Base-by-base conservation (phyloP, 2,888 invertebrate species). In the Drosophila macrothrix region DNA sequence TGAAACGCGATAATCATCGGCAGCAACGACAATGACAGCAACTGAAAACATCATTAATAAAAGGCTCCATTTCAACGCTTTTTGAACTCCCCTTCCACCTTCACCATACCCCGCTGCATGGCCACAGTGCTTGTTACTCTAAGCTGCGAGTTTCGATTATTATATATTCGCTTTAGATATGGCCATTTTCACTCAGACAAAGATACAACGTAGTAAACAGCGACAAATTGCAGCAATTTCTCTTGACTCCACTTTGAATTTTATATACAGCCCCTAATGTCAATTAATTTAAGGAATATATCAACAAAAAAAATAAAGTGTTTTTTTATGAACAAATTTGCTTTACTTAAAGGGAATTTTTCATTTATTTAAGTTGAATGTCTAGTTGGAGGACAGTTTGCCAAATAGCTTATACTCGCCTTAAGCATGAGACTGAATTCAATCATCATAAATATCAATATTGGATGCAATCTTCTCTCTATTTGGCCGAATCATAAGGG, bases 21-120 rank as follows among this genome's bases (percentile, higher is more conserved):
- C 60, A 50, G 22, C 56, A 55, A 59, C 62, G 25, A 39, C 68
- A 58, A 67, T 68, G 59, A 31, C 68, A 68, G 69, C 50, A 52
- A 35, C 62, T 73, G 61, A 31, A 61, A 69, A 64, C 77, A 78
- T 74, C 77, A 78, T 78, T 78, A 79, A 79, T 79, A 78, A 78
- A 79, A 56, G 33, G 22, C 29, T 73, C 49, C 61, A 65, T 52
- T 61, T 70, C 60, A 65, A 75, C 43, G 77, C 29, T 29, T 41
- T 53, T 39, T 22, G 28, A 29, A 46, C 33, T 31, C 35, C 39
- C 19, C 37, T 28, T 35, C 37, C 22, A 43, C 7, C 6, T 31
- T 31, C 31, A 9, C 0, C 31, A 0, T 31, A 7, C 28, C 52
- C 10, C 43, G 39, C 9, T 2, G 16, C 16, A 41, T 28, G 61